A percentile compares a stretch with the other conserved stretches of the same genome.
phyloP scores from a whole-genome alignment of 2,797 vertebrate genomes.

The Acrocephalus scirpaceus region DNA sequence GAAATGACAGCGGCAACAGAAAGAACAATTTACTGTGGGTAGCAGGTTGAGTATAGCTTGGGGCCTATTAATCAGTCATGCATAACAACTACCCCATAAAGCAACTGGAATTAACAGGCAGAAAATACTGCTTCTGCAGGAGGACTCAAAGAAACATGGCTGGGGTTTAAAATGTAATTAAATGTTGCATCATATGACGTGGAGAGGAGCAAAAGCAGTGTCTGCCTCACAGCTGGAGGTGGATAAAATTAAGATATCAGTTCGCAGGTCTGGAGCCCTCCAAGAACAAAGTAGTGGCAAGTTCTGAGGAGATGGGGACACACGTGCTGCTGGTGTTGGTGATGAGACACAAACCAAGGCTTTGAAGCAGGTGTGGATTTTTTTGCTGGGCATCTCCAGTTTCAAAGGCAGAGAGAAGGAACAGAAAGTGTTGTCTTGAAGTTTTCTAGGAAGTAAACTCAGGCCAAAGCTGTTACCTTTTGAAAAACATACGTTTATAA shows the following conservation, averaged over 20 bases:
- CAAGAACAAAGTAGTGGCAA: neutral
- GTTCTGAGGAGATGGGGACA: neutral
- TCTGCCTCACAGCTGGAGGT: rapidly evolving
- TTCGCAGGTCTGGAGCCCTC: neutral
- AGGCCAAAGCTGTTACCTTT: neutral
- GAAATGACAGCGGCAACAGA: slow-evolving; percentile 22
- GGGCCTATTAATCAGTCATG: slow-evolving; percentile 48
- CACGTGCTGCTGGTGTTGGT: neutral
- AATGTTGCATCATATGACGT: neutral
- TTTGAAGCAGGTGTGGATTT: no score
- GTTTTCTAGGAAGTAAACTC: neutral
- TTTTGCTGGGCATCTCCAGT: neutral
- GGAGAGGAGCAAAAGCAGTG: neutral
- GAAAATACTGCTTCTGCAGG: neutral
- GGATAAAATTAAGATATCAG: neutral
- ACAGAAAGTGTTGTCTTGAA: neutral
- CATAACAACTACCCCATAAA: slow-evolving; percentile 24
- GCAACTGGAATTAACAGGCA: neutral
- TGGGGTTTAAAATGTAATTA: neutral
- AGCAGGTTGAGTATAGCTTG: slow-evolving; percentile 54
- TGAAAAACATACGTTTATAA: rapidly evolving
- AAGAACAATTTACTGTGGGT: slow-evolving; percentile 51
- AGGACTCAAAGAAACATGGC: neutral
- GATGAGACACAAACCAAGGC: neutral
- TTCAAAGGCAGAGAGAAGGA: neutral